Evolutionary conservation across 2,888 invertebrate species (phyloP).

Genomic region (Agapostemon virescens): DNA sequence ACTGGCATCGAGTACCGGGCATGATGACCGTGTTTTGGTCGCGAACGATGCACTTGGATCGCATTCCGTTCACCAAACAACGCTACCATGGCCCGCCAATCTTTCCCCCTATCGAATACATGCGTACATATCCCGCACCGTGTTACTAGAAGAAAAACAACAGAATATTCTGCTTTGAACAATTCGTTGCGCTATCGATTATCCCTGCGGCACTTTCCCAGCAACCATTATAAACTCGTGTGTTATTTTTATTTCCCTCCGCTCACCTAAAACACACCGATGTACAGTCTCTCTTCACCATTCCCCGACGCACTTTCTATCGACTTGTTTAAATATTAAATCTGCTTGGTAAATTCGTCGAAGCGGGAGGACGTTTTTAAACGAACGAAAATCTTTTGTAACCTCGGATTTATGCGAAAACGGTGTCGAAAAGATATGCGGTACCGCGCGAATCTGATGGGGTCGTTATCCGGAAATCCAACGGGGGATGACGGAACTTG

Average conservation of each 20-base stretch:
- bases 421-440: background rate
- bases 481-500: background rate
- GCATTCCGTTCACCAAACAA: background rate
- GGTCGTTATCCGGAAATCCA: slow-evolving; percentile 30
- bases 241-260: slow-evolving; percentile 33
- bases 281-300: slow-evolving; percentile 33
- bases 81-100: background rate
- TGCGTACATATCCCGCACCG: background rate
- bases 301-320: slow-evolving; percentile 43
- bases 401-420: background rate
- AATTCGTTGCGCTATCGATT: background rate
- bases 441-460: slow-evolving; percentile 38
- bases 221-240: slow-evolving; percentile 20
- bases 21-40: slow-evolving; percentile 37
- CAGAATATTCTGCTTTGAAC: background rate
- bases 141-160: background rate
- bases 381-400: background rate
- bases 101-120: background rate
- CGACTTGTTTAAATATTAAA: slow-evolving; percentile 16
- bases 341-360: background rate
- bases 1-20: slow-evolving; percentile 5
- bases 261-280: slow-evolving; percentile 30
- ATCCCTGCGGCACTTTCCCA: background rate
- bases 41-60: slow-evolving; percentile 21
- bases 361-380: too few relatives aligned